Evolutionary conservation across 35 echinoderm and acorn worm genomes (phyloP).

Genomic region (Strongylocentrotus purpuratus): DNA sequence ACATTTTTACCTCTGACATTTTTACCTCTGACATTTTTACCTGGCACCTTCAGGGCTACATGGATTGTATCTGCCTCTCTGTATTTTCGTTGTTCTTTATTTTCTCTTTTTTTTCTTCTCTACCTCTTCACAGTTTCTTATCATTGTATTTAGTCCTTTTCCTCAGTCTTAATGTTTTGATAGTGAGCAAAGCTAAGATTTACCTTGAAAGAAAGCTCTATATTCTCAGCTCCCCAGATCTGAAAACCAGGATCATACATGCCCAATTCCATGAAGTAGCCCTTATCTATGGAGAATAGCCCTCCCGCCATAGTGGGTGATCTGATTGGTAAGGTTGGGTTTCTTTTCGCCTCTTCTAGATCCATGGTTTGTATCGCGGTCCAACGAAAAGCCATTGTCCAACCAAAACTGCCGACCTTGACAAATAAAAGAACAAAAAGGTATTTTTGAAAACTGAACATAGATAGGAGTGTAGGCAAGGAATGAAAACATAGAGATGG

Average conservation of each 20-base stretch:
- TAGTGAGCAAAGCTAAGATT: background rate
- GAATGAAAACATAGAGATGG: too few species aligned
- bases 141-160: too few species aligned
- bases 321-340: background rate
- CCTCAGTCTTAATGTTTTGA: background rate
- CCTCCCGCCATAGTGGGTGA: constrained; percentile 66
- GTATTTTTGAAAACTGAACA: too few species aligned
- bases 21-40: too few species aligned
- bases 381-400: background rate
- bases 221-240: constrained; percentile 69
- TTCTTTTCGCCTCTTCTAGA: background rate
- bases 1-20: too few species aligned
- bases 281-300: constrained; percentile 67
- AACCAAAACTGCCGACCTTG: constrained; percentile 30
- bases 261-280: constrained; percentile 65
- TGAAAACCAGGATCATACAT: constrained; percentile 64
- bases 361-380: background rate
- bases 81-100: background rate
- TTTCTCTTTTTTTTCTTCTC: too few species aligned
- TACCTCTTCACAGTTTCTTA: too few species aligned
- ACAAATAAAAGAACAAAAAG: background rate
- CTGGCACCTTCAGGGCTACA: too few species aligned
- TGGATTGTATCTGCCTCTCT: too few species aligned
- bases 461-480: too few species aligned
- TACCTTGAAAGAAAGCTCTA: constrained; percentile 81